These are phyloP conservation scores for Ceriagrion tenellum DNA, from an alignment of 2,888 invertebrate genomes.

Conservation along the genomic window DNA sequence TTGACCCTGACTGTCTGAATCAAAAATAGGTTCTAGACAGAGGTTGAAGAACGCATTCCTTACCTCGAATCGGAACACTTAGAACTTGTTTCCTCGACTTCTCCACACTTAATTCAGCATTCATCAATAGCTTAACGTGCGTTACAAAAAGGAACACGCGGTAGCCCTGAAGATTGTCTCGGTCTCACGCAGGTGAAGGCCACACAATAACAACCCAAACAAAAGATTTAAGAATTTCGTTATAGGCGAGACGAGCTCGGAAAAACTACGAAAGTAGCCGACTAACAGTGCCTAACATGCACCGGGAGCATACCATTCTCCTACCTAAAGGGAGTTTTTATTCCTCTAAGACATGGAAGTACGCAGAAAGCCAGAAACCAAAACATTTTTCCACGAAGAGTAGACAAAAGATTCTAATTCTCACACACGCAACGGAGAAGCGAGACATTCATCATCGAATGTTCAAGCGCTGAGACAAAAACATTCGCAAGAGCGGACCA, in stretches of 20 bases:
- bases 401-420: no score
- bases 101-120: not conserved
- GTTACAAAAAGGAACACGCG: not conserved
- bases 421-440: no score
- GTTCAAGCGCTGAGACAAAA: not conserved
- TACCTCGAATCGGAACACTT: not conserved
- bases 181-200: not conserved
- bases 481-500: not conserved
- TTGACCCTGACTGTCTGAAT: not conserved
- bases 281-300: not conserved
- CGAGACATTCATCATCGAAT: not conserved
- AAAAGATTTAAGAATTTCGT: not conserved
- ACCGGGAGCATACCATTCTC: not conserved
- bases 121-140: not conserved
- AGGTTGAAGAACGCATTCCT: not conserved
- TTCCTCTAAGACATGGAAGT: not conserved
- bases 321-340: not conserved
- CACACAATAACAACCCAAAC: not conserved
- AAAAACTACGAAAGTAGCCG: not conserved
- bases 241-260: no score
- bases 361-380: not conserved
- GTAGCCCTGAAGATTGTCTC: not conserved
- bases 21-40: not conserved
- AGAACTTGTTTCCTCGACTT: not conserved
- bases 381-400: not conserved